Conservation (phyloP, 2,113 vertebrate genomes). For the Perca flavescens region DNA sequence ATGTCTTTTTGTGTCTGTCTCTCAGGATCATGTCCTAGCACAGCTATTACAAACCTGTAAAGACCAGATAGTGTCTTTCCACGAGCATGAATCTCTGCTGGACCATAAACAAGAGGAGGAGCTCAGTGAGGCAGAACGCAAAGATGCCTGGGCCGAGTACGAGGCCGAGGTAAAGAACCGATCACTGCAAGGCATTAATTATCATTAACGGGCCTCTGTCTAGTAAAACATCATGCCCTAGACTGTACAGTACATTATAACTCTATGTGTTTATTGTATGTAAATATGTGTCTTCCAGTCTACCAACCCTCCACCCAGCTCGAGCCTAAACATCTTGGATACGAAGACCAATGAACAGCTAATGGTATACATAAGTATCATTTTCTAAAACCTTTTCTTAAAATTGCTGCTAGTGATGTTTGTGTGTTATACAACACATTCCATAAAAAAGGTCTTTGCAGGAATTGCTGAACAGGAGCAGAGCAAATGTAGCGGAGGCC, state of each 20-base stretch:
- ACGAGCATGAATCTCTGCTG: constrained; percentile 95
- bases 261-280: neutral
- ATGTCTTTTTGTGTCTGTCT: constrained; percentile 4
- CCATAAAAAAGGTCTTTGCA: constrained; percentile 37
- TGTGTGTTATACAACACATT: neutral
- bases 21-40: constrained; percentile 89
- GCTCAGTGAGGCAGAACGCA: constrained; percentile 93
- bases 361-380: constrained; percentile 52
- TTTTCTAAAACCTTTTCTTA: neutral
- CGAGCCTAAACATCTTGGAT: constrained; percentile 21
- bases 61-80: constrained; percentile 93
- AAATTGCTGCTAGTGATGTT: neutral
- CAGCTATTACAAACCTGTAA: constrained; percentile 89
- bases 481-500: constrained; percentile 32
- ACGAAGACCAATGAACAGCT: constrained; percentile 71
- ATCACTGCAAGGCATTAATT: neutral
- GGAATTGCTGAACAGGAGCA: constrained; percentile 67
- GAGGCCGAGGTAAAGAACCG: constrained; percentile 92
- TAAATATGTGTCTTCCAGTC: constrained; percentile 9
- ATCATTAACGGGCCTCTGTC: neutral
- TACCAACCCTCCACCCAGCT: neutral
- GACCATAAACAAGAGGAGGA: constrained; percentile 97
- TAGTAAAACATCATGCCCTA: neutral
- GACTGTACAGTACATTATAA: neutral
- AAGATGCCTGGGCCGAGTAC: constrained; percentile 96